Conservation (phyloP, 2,113 vertebrate species). For the Brachyhypopomus occidentalis region DNA sequence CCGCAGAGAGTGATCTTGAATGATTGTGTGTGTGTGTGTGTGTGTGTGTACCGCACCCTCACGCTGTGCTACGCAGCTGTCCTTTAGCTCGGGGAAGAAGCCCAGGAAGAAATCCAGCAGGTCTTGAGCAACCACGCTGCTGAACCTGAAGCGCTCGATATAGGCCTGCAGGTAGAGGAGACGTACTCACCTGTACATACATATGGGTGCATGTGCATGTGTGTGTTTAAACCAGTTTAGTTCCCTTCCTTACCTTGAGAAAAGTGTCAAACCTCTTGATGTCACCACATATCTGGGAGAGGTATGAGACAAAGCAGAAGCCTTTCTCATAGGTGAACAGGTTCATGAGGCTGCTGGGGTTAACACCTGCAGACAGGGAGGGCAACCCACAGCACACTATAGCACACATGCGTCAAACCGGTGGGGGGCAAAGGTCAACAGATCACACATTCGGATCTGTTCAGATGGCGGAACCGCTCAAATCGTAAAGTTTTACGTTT, state of each 20-base stretch:
- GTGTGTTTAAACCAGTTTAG: neutral
- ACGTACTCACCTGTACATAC: neutral
- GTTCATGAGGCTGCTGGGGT: constrained; percentile 97
- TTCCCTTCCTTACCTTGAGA: constrained; percentile 79
- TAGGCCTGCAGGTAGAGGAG: constrained; percentile 78
- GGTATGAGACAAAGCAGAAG: constrained; percentile 95
- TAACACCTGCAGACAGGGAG: constrained; percentile 79
- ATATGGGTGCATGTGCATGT: neutral
- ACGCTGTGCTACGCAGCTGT: constrained; percentile 81
- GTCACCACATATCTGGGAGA: constrained; percentile 90
- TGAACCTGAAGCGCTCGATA: constrained; percentile 91
- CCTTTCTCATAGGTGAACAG: constrained; percentile 98
- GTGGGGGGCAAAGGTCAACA: no score
- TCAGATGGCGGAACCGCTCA: no score
- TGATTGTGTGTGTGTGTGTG: neutral
- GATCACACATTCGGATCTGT: no score
- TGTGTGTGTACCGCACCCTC: constrained; percentile 74
- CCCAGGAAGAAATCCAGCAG: constrained; percentile 89
- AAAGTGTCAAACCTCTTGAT: constrained; percentile 87
- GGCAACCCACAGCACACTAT: neutral
- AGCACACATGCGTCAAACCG: neutral
- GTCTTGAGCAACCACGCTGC: constrained; percentile 90
- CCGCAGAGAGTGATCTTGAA: neutral
- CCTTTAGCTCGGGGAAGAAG: constrained; percentile 90
- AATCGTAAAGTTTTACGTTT: no score